Evolutionary conservation across 2,797 vertebrate species (phyloP), one percentile per base, ranked within the genome.

Genomic region (Chiroxiphia lanceolata): DNA sequence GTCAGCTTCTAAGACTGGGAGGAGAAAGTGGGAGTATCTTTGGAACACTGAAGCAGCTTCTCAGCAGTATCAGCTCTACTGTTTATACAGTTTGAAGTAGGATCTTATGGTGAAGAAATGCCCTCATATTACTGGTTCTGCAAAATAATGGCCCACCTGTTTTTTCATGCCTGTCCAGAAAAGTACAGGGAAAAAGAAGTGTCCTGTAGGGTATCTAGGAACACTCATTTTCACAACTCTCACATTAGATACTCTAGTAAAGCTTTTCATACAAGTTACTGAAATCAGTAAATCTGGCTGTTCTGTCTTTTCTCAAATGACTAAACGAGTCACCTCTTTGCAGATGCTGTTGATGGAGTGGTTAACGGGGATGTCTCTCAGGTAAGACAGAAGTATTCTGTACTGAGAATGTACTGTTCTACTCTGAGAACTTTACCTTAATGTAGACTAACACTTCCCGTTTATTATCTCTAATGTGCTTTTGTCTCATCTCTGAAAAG

Each of bases 301-400:
- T 89, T 84, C 17, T 92, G 0, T 77, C n/a, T 93, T 65, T 95
- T 86, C 54, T 88, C 36, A 69, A 70, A 96, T 89, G 48, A 51
- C 64, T 72, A 91, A 96, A 76, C 67, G 71, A 59, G 69, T 96
- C 45, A 38, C 50, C 97, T 64, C 96, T 95, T 98, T 98, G 21
- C 92, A 99, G 99, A 98, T 98, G 95, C 96, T 26, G 93, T 94
- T 95, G 98, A 97, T 91, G 98, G 98, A 68, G 97, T 98, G 72
- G 68, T 99, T 96, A 99, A 99, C 64, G 99, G 99, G 68, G 98
- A 99, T 31, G 83, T 98, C 76, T 98, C 98, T 91, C 98, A 98
- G 99, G 99, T 99, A 99, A 98, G 78, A 36, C 3, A 80, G 86
- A 96, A 54, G 4, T 78, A 50, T 45, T 86, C 25, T n/a, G 15